Evolutionary conservation across 2,888 invertebrate species (phyloP).

Genomic region (Eulithis prunata): DNA sequence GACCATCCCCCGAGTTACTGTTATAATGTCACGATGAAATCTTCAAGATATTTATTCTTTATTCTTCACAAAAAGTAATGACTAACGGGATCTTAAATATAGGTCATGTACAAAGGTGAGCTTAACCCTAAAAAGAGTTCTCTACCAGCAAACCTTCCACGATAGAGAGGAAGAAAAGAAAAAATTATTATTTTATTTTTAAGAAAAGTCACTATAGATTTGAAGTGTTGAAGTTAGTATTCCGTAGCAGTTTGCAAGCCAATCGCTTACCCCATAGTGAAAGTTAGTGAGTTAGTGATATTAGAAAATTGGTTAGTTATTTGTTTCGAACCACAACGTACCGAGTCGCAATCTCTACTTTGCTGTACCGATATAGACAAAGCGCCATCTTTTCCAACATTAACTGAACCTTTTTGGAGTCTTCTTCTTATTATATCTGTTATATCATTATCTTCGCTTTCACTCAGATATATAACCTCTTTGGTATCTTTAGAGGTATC

Average conservation of each 20-base stretch:
- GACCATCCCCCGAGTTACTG: too few relatives aligned
- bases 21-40: too few relatives aligned
- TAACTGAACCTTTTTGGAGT: slow-evolving; percentile 68
- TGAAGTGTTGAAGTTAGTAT: neutral
- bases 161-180: too few relatives aligned
- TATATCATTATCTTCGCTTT: slow-evolving; percentile 70
- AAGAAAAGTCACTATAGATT: neutral
- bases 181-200: too few relatives aligned
- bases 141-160: too few relatives aligned
- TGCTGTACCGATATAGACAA: slow-evolving; percentile 76
- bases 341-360: slow-evolving; percentile 58
- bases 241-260: neutral
- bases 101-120: too few relatives aligned
- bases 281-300: slow-evolving; percentile 45
- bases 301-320: slow-evolving; percentile 47
- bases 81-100: too few relatives aligned
- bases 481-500: slow-evolving; percentile 56
- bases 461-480: slow-evolving; percentile 74
- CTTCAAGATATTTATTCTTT: too few relatives aligned
- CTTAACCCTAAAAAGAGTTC: too few relatives aligned
- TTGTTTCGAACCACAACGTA: slow-evolving; percentile 57
- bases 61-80: too few relatives aligned
- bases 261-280: slow-evolving; percentile 23
- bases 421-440: slow-evolving; percentile 70
- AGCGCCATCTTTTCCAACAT: slow-evolving; percentile 75